A percentile compares a stretch with the other conserved stretches of the same genome.
Conservation (phyloP, 2,888 invertebrate genomes). For the Acanthosepion lycidas region DNA sequence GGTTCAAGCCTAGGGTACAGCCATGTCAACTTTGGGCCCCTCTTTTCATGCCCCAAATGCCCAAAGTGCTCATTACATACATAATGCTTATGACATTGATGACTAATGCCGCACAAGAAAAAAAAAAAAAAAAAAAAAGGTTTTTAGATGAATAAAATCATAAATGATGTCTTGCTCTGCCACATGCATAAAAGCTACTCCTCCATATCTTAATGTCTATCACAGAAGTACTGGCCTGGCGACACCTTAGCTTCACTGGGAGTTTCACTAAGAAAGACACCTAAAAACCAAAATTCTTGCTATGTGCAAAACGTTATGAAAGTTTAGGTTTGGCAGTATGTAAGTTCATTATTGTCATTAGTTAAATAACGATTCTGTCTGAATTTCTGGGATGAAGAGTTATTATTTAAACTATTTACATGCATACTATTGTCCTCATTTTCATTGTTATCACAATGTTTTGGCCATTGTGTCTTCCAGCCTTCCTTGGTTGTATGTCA, state of each 20-base stretch:
- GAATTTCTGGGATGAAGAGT: no score
- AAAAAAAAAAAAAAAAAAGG: no score
- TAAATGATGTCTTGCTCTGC: neutral
- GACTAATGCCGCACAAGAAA: no score
- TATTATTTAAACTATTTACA: no score
- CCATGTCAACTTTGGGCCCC: neutral
- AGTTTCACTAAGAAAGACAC: neutral
- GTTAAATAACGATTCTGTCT: no score
- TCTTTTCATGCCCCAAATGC: slow-evolving; percentile 14
- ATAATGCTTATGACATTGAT: no score
- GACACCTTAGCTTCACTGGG: neutral
- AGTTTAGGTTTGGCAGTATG: neutral
- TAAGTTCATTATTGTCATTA: neutral
- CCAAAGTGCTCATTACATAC: neutral
- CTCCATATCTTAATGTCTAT: neutral
- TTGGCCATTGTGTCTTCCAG: no score
- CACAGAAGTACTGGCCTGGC: neutral
- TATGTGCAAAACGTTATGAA: neutral
- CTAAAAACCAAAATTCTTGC: neutral
- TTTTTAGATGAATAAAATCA: no score
- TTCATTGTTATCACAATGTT: no score
- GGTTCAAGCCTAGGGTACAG: neutral
- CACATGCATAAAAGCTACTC: neutral
- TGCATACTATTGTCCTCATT: no score
- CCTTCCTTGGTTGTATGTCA: no score